Evolutionary conservation across 2,797 vertebrate genomes (phyloP).

Genomic region (Allobates femoralis): DNA sequence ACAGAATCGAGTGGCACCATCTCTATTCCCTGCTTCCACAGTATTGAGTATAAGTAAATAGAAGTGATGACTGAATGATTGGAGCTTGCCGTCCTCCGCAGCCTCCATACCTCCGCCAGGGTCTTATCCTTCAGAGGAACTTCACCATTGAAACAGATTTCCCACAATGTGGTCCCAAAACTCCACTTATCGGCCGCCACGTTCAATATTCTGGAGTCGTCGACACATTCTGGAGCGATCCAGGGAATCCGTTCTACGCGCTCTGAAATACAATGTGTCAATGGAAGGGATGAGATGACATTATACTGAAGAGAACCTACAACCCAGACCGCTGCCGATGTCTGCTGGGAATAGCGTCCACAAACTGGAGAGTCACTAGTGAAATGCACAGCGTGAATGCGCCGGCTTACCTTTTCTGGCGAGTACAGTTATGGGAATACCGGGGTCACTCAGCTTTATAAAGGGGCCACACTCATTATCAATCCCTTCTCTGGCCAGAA

Average conservation of each 20-base stretch:
- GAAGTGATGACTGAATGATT: background rate
- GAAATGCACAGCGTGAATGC: background rate
- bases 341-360: background rate
- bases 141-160: constrained; percentile 97
- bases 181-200: constrained; percentile 97
- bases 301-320: background rate
- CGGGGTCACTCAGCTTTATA: constrained; percentile 97
- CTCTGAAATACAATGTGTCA: constrained; percentile 73
- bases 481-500: constrained; percentile 90
- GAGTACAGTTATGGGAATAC: constrained; percentile 92
- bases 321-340: background rate
- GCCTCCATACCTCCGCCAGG: constrained; percentile 84
- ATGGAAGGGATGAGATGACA: background rate
- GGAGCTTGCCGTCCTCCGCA: background rate
- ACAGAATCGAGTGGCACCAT: no score
- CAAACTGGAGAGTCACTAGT: background rate
- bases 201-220: constrained; percentile 81
- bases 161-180: constrained; percentile 97
- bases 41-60: background rate
- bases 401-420: constrained; percentile 84
- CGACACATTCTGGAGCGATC: constrained; percentile 96
- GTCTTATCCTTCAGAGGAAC: constrained; percentile 94
- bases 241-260: constrained; percentile 93
- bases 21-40: background rate
- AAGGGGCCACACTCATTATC: constrained; percentile 86